Base-by-base conservation (phyloP, 2,888 invertebrate species). In the Dione juno region DNA sequence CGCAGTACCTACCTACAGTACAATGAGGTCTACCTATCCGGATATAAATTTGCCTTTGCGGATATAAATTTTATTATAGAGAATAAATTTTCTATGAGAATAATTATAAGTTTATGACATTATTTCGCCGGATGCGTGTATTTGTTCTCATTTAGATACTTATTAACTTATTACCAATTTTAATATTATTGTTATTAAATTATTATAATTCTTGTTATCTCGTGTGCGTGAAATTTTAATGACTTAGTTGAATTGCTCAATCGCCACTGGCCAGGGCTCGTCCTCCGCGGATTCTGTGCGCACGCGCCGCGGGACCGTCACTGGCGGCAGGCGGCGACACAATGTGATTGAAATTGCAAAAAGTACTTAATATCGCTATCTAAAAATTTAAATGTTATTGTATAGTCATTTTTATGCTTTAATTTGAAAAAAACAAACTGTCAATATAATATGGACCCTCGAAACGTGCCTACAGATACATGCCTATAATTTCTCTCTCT, bases 241-340 rank as follows among this genome's bases (percentile, higher is more conserved):
- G 45, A 61, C n/a, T 43, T 61, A 61, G 61, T 61, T 61, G 45
- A 45, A 61, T 61, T 61, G 61, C 61, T 61, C 61, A 61, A 61
- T 61, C 35, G 45, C 45, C 45, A 28, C 43, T 16, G 45, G 45
- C 61, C n/a, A 57, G 28, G 16, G 61, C 28, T 43, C 43, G 21
- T 41, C n/a, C 61, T 21, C 59, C 41, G 41, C 59, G n/a, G n/a
- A 21, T 28, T 21, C 14, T 40, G n/a, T n/a, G n/a, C 28, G 28
- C 28, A 28, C 28, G n/a, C n/a, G n/a, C n/a, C n/a, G n/a, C n/a
- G n/a, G n/a, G 8, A 19, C 37, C 37, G 37, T 8, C 37, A n/a
- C 37, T 37, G 3, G 50, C 50, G 19, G 19, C 9, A 5, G 48
- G 19, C 9, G 16, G 1, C 19, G 13, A 13, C 53, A 2, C 14